A percentile compares a stretch with the other conserved stretches of the same genome.
phyloP scores from a whole-genome alignment of 1,140 invertebrate genomes.

The Anoplolepis gracilipes region DNA sequence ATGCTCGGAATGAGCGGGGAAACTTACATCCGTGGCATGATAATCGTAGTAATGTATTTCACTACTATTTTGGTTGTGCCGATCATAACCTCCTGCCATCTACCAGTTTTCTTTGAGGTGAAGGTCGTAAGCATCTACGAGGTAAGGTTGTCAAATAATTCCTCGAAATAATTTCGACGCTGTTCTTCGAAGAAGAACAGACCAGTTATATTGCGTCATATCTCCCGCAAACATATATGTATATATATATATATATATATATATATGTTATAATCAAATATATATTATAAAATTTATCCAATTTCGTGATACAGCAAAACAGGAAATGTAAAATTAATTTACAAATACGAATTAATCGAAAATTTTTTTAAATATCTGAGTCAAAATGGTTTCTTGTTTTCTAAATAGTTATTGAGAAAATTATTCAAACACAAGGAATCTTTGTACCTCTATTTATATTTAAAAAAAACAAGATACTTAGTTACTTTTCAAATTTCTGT shows the following conservation, averaged over 20 bases:
- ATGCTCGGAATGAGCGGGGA: slow-evolving; percentile 95
- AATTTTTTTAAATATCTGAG: background rate
- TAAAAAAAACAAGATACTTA: too few relatives aligned
- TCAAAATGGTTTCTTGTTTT: background rate
- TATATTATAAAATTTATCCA: background rate
- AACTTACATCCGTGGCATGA: slow-evolving; percentile 93
- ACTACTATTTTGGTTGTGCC: slow-evolving; percentile 92
- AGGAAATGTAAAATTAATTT: background rate
- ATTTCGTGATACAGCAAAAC: background rate
- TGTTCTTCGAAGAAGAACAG: background rate
- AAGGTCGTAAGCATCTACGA: slow-evolving; percentile 95
- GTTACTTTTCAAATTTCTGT: background rate
- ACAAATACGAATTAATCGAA: background rate
- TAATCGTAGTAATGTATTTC: slow-evolving; percentile 92
- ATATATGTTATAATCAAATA: background rate
- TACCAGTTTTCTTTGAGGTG: slow-evolving; percentile 96
- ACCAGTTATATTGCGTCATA: background rate
- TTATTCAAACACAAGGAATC: too few relatives aligned
- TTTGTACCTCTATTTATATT: too few relatives aligned
- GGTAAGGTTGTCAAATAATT: slow-evolving; percentile 84
- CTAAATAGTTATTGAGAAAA: background rate
- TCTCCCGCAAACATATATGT: background rate
- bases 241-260: too few relatives aligned
- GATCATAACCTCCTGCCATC: slow-evolving; percentile 92
- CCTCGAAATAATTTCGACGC: background rate